Conservation (phyloP, 2,113 vertebrate genomes). For the Leptobrachium ailaonicum region DNA sequence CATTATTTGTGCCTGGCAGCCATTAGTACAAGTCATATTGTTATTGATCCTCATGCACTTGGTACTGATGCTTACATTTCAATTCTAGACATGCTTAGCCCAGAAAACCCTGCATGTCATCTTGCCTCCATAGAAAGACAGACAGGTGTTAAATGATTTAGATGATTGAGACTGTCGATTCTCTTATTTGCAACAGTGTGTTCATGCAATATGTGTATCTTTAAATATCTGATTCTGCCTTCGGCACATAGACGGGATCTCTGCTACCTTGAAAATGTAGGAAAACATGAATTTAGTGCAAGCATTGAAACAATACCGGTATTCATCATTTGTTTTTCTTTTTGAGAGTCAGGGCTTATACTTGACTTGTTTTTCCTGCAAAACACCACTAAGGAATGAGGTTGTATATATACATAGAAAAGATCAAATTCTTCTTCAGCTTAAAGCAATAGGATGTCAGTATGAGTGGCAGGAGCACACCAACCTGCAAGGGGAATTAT, state of each 20-base stretch:
- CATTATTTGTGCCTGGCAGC: slow-evolving; percentile 19
- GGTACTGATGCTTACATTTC: slow-evolving; percentile 27
- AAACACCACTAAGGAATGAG: too few species aligned
- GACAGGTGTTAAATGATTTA: background rate
- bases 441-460: background rate
- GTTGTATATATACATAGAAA: background rate
- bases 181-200: background rate
- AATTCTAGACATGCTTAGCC: slow-evolving; percentile 20
- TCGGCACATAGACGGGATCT: background rate
- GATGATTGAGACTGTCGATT: background rate
- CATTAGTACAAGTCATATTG: slow-evolving; percentile 16
- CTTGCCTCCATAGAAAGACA: slow-evolving; percentile 4
- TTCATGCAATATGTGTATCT: background rate
- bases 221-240: background rate
- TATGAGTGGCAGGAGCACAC: background rate
- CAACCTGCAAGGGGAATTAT: background rate
- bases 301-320: too few species aligned
- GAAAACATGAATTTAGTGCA: too few species aligned
- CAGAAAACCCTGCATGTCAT: slow-evolving; percentile 10
- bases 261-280: background rate
- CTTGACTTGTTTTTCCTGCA: too few species aligned
- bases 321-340: too few species aligned
- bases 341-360: too few species aligned
- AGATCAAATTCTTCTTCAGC: background rate
- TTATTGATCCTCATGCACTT: slow-evolving; percentile 31